Evolutionary conservation across 1,140 invertebrate species (phyloP).

Genomic region (Formica exsecta): DNA sequence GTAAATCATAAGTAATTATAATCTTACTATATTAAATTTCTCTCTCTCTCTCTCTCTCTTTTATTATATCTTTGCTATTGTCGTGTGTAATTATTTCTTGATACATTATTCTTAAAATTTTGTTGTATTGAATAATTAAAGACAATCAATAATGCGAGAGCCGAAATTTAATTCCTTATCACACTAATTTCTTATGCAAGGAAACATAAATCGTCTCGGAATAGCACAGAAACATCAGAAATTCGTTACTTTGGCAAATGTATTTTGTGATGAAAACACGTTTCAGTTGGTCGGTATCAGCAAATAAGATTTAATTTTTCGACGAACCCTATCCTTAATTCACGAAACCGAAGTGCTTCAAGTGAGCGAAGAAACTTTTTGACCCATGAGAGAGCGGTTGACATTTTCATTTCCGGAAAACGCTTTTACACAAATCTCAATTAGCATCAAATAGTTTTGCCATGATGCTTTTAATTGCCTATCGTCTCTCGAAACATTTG

Average conservation of each 20-base stretch:
- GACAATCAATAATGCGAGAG: neutral
- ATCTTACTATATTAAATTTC: too few species aligned
- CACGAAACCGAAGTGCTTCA: neutral
- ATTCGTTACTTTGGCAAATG: conserved; percentile 23
- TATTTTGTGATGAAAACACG: conserved; percentile 13
- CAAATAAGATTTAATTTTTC: conserved; percentile 48
- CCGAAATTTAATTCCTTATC: neutral
- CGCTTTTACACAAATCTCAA: conserved; percentile 32
- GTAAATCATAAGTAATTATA: neutral
- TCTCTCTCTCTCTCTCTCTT: too few species aligned
- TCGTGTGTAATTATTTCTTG: neutral
- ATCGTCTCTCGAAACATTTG: neutral
- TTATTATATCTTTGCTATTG: neutral
- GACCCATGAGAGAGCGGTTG: neutral
- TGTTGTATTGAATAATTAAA: neutral
- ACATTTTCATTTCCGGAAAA: conserved; percentile 31
- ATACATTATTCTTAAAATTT: neutral
- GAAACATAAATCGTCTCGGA: neutral
- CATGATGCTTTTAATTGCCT: conserved; percentile 33
- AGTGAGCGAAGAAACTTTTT: conserved; percentile 6
- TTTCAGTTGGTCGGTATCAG: conserved; percentile 1
- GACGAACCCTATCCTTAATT: conserved; percentile 34
- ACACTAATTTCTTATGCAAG: neutral
- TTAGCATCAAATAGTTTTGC: conserved; percentile 5
- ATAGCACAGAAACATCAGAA: neutral